These are phyloP conservation scores for Psilopsiagon aymara DNA, from an alignment of 2,113 vertebrate genomes.

Conservation along the genomic window DNA sequence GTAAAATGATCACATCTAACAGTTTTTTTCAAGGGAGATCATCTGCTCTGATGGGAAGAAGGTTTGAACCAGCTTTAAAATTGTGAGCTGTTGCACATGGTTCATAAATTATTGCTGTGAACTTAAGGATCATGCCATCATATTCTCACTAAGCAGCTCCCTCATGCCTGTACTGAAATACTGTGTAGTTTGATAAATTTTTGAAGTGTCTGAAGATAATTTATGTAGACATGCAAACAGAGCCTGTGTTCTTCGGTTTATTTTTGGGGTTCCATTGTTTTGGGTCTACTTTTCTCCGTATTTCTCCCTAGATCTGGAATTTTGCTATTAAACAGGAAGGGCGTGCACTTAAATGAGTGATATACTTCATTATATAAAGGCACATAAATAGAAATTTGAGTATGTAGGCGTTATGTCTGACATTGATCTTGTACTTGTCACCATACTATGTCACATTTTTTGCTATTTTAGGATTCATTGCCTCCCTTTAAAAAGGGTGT, in stretches of 20 bases:
- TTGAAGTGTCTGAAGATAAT: neutral
- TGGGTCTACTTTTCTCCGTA: neutral
- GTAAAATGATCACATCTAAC: neutral
- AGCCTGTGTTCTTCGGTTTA: neutral
- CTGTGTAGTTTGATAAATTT: neutral
- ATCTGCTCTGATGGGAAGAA: neutral
- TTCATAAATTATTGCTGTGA: neutral
- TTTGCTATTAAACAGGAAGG: neutral
- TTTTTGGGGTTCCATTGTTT: neutral
- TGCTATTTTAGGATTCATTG: constrained; percentile 41
- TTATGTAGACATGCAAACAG: neutral
- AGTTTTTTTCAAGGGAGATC: neutral
- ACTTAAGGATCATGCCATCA: neutral
- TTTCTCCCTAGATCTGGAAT: neutral
- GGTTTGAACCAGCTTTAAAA: neutral
- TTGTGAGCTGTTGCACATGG: neutral
- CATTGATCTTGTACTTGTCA: constrained; percentile 59
- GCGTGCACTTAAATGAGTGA: neutral
- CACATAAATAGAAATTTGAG: neutral
- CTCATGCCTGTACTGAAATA: neutral
- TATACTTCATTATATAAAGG: neutral
- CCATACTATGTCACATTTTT: constrained; percentile 29
- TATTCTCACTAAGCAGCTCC: neutral
- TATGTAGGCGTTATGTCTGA: constrained; percentile 14
- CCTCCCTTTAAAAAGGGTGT: constrained; percentile 22